Evolutionary conservation across 2,113 vertebrate genomes (phyloP).

Genomic region (Ptychochromis oligacanthus): DNA sequence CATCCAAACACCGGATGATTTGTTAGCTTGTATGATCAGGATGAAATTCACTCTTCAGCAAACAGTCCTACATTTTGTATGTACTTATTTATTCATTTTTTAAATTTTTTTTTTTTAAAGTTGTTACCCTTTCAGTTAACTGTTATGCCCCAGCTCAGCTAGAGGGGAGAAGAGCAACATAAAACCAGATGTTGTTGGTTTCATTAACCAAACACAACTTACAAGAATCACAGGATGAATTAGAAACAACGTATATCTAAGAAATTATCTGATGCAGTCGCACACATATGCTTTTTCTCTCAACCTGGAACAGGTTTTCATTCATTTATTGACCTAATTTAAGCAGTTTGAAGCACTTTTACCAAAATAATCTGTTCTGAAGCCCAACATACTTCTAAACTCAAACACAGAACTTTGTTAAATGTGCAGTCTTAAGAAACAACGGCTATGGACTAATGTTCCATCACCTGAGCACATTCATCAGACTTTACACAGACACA

Average conservation of each 20-base stretch:
- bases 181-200: not conserved
- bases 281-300: not conserved
- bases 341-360: not conserved
- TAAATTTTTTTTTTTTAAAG: no score
- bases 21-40: not conserved
- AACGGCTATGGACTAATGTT: no score
- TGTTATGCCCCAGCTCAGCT: not conserved
- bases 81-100: not conserved
- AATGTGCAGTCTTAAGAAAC: no score
- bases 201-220: not conserved
- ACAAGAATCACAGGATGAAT: not conserved
- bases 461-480: no score
- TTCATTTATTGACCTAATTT: not conserved
- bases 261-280: no score
- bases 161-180: accelerated
- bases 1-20: not conserved
- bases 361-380: not conserved
- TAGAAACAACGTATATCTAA: no score
- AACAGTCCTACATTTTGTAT: no score
- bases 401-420: no score
- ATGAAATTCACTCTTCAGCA: accelerated
- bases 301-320: not conserved
- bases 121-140: not conserved
- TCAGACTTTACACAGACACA: no score
- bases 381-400: no score